These are phyloP conservation scores for Platygyra sinensis DNA, from an alignment of 64 coral and sea anemone species.

Conservation along the genomic window DNA sequence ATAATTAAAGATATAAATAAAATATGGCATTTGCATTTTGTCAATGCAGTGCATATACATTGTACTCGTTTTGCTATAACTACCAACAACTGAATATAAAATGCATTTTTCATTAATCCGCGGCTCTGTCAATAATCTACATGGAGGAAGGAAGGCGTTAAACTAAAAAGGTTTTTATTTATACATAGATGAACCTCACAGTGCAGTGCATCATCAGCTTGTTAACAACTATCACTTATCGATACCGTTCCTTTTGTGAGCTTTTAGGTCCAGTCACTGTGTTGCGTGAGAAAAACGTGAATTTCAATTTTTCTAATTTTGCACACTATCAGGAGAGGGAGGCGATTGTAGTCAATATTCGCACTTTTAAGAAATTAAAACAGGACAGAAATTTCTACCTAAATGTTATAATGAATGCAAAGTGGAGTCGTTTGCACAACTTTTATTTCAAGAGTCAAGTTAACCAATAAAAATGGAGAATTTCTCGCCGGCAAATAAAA, in stretches of 20 bases:
- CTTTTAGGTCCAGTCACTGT: not conserved
- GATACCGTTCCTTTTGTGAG: not conserved
- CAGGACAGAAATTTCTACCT: not conserved
- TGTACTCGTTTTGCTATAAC: not conserved
- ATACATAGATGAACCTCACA: not conserved
- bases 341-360: not conserved
- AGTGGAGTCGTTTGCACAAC: slow-evolving; percentile 8
- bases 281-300: not conserved
- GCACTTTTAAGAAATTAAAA: not conserved
- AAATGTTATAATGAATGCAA: slow-evolving; percentile 1
- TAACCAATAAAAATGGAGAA: slow-evolving; percentile 36
- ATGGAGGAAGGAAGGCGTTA: not conserved
- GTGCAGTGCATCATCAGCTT: not conserved
- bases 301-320: not conserved
- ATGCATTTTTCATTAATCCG: not conserved
- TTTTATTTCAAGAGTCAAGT: not conserved
- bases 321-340: too few relatives aligned
- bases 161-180: slow-evolving; percentile 12
- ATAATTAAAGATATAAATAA: too few relatives aligned
- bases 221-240: not conserved
- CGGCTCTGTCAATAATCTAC: not conserved
- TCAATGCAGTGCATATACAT: not conserved
- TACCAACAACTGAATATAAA: not conserved
- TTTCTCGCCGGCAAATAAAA: slow-evolving; percentile 22
- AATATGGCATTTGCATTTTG: not conserved